Evolutionary conservation across 2,888 invertebrate genomes (phyloP).

Genomic region (Sphaerophoria taeniata): DNA sequence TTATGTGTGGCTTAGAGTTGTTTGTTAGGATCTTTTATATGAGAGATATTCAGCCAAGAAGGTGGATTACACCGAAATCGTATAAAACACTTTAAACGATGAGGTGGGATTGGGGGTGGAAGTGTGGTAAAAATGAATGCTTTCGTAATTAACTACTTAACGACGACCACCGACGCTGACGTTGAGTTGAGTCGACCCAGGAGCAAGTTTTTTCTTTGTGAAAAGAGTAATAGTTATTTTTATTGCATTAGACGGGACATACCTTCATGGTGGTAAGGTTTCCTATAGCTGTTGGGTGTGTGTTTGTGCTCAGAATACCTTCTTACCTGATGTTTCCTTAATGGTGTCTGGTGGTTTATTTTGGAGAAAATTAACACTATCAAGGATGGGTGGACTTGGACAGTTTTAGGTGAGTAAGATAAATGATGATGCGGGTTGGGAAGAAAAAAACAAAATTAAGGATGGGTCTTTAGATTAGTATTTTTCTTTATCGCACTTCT

Average conservation of each 20-base stretch:
- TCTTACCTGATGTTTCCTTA: too few relatives aligned
- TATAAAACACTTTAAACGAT: slow-evolving; percentile 2
- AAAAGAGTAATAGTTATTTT: slow-evolving; percentile 18
- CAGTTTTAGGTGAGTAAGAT: slow-evolving; percentile 27
- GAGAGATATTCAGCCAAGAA: not conserved
- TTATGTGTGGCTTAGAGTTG: not conserved
- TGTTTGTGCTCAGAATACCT: not conserved
- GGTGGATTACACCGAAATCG: not conserved
- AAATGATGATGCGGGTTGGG: slow-evolving; percentile 15
- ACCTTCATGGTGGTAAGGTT: not conserved
- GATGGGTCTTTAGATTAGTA: not conserved
- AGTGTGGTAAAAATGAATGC: slow-evolving; percentile 13
- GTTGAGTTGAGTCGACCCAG: not conserved
- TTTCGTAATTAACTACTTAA: slow-evolving; percentile 59
- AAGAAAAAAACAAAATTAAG: not conserved
- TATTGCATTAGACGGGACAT: not conserved
- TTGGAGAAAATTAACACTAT: slow-evolving; percentile 46
- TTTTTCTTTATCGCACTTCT: not conserved
- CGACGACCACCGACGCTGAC: not conserved
- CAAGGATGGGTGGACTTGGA: slow-evolving; percentile 29
- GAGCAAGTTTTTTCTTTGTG: slow-evolving; percentile 17
- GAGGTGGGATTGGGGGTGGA: not conserved
- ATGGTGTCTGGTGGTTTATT: not conserved
- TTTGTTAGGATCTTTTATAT: slow-evolving; percentile 3
- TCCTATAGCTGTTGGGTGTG: not conserved